These are phyloP conservation scores for Heliconius hewitsoni DNA, from an alignment of 1,140 invertebrate species.

Conservation along the genomic window DNA sequence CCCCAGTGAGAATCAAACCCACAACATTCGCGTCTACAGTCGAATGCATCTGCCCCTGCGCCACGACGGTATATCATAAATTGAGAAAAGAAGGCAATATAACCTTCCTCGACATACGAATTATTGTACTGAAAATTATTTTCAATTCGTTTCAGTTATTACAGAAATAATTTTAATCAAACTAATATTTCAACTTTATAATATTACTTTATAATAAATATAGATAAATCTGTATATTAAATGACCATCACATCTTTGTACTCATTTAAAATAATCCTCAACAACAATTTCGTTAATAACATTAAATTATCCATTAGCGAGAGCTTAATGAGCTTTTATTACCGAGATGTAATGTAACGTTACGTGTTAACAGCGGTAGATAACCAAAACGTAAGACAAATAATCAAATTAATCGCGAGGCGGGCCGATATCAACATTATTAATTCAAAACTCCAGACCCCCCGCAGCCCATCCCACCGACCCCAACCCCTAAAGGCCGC, in stretches of 20 bases:
- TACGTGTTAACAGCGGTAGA: constrained; percentile 36
- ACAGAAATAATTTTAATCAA: too few relatives aligned
- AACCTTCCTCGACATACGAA: too few relatives aligned
- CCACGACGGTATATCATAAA: too few relatives aligned
- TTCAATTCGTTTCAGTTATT: too few relatives aligned
- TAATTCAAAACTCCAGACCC: constrained; percentile 66
- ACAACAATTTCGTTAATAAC: background rate
- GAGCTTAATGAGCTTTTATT: constrained; percentile 19
- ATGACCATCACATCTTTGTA: background rate
- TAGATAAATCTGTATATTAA: too few relatives aligned
- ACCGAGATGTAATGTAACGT: constrained; percentile 20
- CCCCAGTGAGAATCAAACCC: too few relatives aligned
- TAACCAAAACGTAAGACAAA: constrained; percentile 58
- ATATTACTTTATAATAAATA: too few relatives aligned
- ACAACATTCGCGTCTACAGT: too few relatives aligned
- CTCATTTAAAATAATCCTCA: background rate
- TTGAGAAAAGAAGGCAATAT: too few relatives aligned
- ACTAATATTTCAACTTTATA: too few relatives aligned
- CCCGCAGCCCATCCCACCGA: constrained; percentile 40
- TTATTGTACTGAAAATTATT: too few relatives aligned
- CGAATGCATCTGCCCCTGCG: too few relatives aligned
- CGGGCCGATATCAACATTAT: constrained; percentile 78
- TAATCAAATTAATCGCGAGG: constrained; percentile 78
- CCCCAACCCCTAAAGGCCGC: constrained; percentile 46
- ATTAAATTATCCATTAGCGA: constrained; percentile 3